A percentile compares a stretch with the other conserved stretches of the same genome.
phyloP scores from a whole-genome alignment of 2,113 vertebrate species.

The Myotis brandtii region DNA sequence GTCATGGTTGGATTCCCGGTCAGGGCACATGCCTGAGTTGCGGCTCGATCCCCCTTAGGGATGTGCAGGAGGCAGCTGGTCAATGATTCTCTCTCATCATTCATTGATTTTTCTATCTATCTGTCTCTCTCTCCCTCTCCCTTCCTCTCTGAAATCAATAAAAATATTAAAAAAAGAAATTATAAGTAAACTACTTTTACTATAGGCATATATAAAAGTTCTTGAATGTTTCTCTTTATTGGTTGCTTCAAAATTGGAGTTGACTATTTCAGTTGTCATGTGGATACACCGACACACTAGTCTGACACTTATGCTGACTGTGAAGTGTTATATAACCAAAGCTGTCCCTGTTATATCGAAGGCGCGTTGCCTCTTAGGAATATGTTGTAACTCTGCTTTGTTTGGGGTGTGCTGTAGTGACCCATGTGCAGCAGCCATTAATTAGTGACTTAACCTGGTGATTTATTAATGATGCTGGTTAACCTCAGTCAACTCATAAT shows the following conservation, averaged over 20 bases:
- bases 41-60: too few species aligned
- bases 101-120: too few species aligned
- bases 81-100: too few species aligned
- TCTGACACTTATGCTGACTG: background rate
- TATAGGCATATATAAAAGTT: background rate
- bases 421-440: background rate
- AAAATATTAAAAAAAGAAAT: background rate
- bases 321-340: background rate
- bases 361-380: background rate
- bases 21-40: too few species aligned
- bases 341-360: background rate
- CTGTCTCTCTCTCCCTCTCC: too few species aligned
- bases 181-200: background rate
- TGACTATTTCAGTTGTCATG: background rate
- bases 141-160: too few species aligned
- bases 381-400: too few species aligned
- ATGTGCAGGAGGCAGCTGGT: too few species aligned
- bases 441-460: background rate
- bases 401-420: background rate
- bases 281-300: background rate
- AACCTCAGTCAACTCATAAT: background rate
- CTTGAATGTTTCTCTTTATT: background rate
- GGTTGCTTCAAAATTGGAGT: background rate
- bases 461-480: constrained; percentile 48
- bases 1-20: too few species aligned